Evolutionary conservation across 2,797 vertebrate species (phyloP).

Genomic region (Diplodus sargus): DNA sequence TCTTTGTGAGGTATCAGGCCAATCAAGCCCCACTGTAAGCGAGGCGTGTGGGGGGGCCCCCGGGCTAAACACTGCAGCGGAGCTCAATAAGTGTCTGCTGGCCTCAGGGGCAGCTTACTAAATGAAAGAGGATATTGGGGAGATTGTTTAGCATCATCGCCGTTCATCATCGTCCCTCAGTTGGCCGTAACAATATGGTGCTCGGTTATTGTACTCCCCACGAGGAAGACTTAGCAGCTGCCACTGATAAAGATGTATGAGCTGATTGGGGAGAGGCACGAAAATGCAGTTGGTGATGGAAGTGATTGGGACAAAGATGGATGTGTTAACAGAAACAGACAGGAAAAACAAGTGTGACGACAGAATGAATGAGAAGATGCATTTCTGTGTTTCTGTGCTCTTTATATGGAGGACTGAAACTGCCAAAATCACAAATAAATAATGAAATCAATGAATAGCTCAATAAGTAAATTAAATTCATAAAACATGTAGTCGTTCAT

Average conservation of each 20-base stretch:
- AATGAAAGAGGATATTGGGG: conserved; percentile 73
- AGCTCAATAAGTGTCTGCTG: conserved; percentile 53
- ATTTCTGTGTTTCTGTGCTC: too few species aligned
- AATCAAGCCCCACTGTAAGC: conserved; percentile 50
- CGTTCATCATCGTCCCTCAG: conserved; percentile 54
- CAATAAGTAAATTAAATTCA: too few species aligned
- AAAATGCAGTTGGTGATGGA: conserved; percentile 18
- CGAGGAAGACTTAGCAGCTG: conserved; percentile 64
- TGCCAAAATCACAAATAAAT: too few species aligned
- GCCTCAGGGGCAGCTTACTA: conserved; percentile 57
- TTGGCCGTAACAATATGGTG: conserved; percentile 44
- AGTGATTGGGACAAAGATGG: conserved; percentile 19
- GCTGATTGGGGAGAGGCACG: conserved; percentile 24
- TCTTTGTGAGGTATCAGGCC: conserved; percentile 52
- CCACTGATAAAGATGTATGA: conserved; percentile 60
- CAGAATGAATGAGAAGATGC: neutral
- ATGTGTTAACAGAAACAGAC: conserved; percentile 20
- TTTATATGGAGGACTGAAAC: too few species aligned
- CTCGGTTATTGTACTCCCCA: conserved; percentile 48
- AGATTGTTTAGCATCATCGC: conserved; percentile 66
- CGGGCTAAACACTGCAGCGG: conserved; percentile 45
- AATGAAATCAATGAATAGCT: too few species aligned
- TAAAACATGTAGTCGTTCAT: too few species aligned
- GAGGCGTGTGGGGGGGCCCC: neutral
- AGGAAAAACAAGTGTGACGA: neutral